Percentiles rank a stretch among this genome's conserved stretches.
These are phyloP conservation scores for Forbesichthys papilliferus DNA, from an alignment of 2,113 vertebrate genomes.

Conservation along the genomic window DNA sequence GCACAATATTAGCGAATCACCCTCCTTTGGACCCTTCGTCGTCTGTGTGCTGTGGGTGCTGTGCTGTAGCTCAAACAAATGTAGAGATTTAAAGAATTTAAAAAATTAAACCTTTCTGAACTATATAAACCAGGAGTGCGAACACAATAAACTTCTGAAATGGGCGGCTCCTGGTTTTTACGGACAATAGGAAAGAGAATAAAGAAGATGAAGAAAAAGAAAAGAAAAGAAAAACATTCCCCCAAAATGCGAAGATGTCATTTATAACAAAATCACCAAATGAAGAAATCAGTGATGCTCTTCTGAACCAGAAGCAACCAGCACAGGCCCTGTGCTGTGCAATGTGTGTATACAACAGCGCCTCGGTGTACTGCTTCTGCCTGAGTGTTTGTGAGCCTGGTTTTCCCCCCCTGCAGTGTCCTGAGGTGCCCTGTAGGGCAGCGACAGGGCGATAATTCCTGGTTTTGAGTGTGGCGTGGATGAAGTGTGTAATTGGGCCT, in stretches of 20 bases:
- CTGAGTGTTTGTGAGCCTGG: not conserved
- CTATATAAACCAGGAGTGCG: conserved; percentile 55
- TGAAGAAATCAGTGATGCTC: conserved; percentile 63
- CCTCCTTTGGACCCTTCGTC: conserved; percentile 57
- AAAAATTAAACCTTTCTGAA: conserved; percentile 45
- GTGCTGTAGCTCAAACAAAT: conserved; percentile 77
- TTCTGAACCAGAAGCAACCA: conserved; percentile 64
- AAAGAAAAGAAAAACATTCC: conserved; percentile 22
- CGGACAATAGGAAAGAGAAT: conserved; percentile 61
- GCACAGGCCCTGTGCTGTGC: conserved; percentile 38
- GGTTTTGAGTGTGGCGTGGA: conserved; percentile 17
- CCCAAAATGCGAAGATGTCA: conserved; percentile 67
- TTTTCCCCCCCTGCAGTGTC: not conserved
- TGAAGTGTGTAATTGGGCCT: conserved; percentile 10
- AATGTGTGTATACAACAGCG: conserved; percentile 32
- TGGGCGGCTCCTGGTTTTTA: conserved; percentile 63
- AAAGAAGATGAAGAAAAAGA: conserved; percentile 56
- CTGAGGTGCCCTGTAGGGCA: conserved; percentile 23
- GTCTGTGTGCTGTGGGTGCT: conserved; percentile 77
- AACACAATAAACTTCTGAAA: conserved; percentile 52
- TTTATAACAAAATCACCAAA: conserved; percentile 66
- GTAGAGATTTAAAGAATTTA: conserved; percentile 46
- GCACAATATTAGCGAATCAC: conserved; percentile 69
- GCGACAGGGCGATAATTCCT: conserved; percentile 1
- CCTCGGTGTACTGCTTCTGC: not conserved